Conservation (phyloP, 2,113 vertebrate species). For the Columbina picui region DNA sequence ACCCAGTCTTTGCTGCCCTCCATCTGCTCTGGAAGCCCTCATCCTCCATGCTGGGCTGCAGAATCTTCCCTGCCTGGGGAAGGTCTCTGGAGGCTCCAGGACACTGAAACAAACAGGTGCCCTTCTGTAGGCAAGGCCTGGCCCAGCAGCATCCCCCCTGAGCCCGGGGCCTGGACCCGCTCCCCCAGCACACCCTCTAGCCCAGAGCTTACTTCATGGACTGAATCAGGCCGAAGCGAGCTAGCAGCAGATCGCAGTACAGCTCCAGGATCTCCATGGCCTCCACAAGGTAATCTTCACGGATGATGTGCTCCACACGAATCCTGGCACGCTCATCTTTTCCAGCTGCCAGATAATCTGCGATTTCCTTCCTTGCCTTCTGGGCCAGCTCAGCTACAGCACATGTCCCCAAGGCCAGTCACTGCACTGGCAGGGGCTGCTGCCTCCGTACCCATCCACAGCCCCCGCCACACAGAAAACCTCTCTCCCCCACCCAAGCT, state of each 20-base stretch:
- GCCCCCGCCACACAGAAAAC: background rate
- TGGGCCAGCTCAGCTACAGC: constrained; percentile 92
- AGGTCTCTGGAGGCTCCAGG: background rate
- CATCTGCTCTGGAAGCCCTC: background rate
- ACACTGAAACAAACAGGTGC: background rate
- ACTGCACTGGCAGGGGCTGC: background rate
- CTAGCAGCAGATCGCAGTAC: constrained; percentile 93
- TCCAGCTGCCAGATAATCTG: constrained; percentile 93
- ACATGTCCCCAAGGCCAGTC: constrained; percentile 12
- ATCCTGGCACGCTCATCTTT: constrained; percentile 97
- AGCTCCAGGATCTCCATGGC: constrained; percentile 99
- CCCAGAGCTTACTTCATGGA: constrained; percentile 92
- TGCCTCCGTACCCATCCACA: background rate
- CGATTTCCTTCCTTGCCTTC: constrained; percentile 97
- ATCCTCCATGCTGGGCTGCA: background rate
- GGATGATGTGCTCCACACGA: constrained; percentile 97
- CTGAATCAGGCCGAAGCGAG: constrained; percentile 95
- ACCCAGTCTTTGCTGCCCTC: background rate
- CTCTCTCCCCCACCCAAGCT: background rate
- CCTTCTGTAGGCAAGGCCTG: background rate
- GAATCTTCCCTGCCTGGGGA: background rate
- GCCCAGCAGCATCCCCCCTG: background rate
- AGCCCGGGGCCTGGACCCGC: background rate
- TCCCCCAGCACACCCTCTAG: background rate
- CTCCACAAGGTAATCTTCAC: constrained; percentile 97